A percentile compares a stretch with the other conserved stretches of the same genome.
These are phyloP conservation scores for Petrophora chlorosata DNA, from an alignment of 2,888 invertebrate genomes.

Conservation along the genomic window DNA sequence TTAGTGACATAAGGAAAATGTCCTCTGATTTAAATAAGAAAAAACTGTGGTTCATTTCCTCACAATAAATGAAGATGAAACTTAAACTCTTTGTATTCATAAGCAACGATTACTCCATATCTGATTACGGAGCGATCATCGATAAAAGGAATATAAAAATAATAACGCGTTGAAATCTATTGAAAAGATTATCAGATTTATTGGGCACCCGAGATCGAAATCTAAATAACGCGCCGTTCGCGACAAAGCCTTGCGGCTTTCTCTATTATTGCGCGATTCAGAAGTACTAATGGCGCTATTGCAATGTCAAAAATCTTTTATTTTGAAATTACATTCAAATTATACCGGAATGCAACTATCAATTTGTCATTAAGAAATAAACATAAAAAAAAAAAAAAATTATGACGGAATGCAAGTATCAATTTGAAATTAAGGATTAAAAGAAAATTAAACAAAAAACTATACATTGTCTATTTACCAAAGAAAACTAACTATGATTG, in stretches of 20 bases:
- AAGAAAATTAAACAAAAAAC: too few relatives aligned
- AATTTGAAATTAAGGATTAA: too few relatives aligned
- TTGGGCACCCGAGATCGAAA: slow-evolving; percentile 59
- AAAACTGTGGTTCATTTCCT: too few relatives aligned
- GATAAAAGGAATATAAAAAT: slow-evolving; percentile 42
- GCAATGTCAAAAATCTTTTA: too few relatives aligned
- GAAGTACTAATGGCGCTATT: too few relatives aligned
- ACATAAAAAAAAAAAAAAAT: too few relatives aligned
- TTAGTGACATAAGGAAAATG: not conserved
- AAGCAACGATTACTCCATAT: slow-evolving; percentile 33
- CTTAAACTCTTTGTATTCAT: slow-evolving; percentile 27
- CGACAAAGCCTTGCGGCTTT: slow-evolving; percentile 57
- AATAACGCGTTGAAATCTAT: slow-evolving; percentile 57
- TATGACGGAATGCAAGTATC: too few relatives aligned
- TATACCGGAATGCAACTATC: too few relatives aligned
- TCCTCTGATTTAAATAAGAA: not conserved
- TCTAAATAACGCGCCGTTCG: slow-evolving; percentile 59
- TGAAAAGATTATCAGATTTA: slow-evolving; percentile 61
- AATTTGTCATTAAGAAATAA: too few relatives aligned
- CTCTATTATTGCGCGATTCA: slow-evolving; percentile 45
- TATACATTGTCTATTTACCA: too few relatives aligned
- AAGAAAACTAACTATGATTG: too few relatives aligned
- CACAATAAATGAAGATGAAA: slow-evolving; percentile 13
- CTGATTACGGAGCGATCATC: slow-evolving; percentile 42
- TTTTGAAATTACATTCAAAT: too few relatives aligned